Evolutionary conservation across 2,888 invertebrate species (phyloP).

Genomic region (Arrhopalites spinosus): DNA sequence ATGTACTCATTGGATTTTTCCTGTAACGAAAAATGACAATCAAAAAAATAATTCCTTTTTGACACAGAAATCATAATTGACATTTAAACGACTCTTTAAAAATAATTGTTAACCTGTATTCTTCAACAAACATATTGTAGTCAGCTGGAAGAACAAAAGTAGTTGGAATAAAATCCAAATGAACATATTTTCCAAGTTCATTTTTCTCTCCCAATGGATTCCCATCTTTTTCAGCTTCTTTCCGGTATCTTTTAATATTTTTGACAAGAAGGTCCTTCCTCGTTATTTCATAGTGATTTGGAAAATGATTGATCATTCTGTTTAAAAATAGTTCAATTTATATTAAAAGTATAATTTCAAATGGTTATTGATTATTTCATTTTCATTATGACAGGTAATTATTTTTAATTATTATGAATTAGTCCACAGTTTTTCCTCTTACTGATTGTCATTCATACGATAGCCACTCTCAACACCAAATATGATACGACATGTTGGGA

Average conservation of each 20-base stretch:
- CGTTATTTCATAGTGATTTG: slow-evolving; percentile 92
- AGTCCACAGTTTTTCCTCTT: slow-evolving; percentile 53
- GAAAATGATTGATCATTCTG: slow-evolving; percentile 92
- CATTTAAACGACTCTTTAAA: too few species aligned
- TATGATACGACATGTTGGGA: slow-evolving; percentile 85
- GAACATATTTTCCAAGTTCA: slow-evolving; percentile 71
- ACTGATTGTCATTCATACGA: slow-evolving; percentile 90
- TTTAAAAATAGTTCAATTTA: slow-evolving; percentile 39
- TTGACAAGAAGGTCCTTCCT: slow-evolving; percentile 95
- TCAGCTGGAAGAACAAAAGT: slow-evolving; percentile 94
- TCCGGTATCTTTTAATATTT: slow-evolving; percentile 91
- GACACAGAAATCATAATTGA: too few species aligned
- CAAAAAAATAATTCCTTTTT: too few species aligned
- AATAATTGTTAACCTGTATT: too few species aligned
- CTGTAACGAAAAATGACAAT: slow-evolving; percentile 40
- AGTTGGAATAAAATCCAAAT: slow-evolving; percentile 89
- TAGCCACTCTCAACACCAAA: slow-evolving; percentile 92
- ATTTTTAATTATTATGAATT: too few species aligned
- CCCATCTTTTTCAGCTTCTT: slow-evolving; percentile 89
- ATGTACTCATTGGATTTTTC: slow-evolving; percentile 90
- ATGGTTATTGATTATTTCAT: neutral
- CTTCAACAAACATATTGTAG: slow-evolving; percentile 96
- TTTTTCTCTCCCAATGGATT: slow-evolving; percentile 84
- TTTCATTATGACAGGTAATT: neutral
- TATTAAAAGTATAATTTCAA: slow-evolving; percentile 11